Evolutionary conservation across 2,888 invertebrate species (phyloP).

Genomic region (Cataglyphis albicans): DNA sequence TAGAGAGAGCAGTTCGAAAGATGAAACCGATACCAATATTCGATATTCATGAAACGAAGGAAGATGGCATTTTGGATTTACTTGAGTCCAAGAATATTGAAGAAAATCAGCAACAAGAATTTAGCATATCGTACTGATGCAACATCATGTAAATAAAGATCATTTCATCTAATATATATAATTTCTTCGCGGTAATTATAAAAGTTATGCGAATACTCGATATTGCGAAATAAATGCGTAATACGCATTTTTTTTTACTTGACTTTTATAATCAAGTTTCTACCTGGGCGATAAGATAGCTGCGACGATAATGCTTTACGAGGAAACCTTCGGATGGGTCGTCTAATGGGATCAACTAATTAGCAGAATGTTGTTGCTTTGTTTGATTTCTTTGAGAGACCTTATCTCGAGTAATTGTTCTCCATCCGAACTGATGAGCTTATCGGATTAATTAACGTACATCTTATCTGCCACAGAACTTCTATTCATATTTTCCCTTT

Average conservation of each 20-base stretch:
- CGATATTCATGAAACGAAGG: constrained; percentile 55
- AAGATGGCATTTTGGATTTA: neutral
- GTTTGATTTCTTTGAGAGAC: constrained; percentile 29
- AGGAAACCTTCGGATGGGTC: constrained; percentile 61
- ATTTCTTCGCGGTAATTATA: neutral
- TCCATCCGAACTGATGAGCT: neutral
- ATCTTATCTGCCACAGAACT: neutral
- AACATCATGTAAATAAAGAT: constrained; percentile 29
- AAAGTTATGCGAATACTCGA: neutral
- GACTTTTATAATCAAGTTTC: constrained; percentile 15
- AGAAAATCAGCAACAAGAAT: neutral
- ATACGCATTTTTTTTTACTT: neutral
- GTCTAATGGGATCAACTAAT: constrained; percentile 65
- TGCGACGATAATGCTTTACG: constrained; percentile 36
- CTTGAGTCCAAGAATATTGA: neutral
- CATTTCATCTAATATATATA: neutral
- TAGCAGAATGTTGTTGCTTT: constrained; percentile 53
- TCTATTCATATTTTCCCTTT: neutral
- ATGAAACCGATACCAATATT: constrained; percentile 79
- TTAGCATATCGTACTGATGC: constrained; percentile 32
- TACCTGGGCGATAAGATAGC: neutral
- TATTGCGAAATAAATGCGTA: neutral
- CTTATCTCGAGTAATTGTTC: neutral
- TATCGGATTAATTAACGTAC: constrained; percentile 26
- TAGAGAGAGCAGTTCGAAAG: constrained; percentile 90